Base-by-base conservation (phyloP, 1,140 invertebrate genomes). In the Macrobrachium nipponense region DNA sequence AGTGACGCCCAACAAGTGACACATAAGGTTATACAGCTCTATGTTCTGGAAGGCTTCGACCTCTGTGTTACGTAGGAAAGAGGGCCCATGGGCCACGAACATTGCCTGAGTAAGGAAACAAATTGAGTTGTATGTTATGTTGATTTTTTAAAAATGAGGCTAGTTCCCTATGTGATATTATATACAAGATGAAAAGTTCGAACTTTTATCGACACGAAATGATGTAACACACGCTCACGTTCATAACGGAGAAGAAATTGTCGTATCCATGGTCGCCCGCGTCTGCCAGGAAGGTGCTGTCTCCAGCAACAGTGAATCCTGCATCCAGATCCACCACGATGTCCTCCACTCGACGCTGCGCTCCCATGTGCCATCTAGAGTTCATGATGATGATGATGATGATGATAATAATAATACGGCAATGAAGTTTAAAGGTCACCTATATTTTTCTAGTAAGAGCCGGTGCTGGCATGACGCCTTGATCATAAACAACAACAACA, bases 21-120 rank as follows among this genome's bases (percentile, higher is more conserved):
- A 92, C 90, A 92, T 90, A 75, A 93, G 81, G 18, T 91, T 90
- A 88, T 92, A 93, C 11, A 92, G 88, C 87, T 93, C 91, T n/a
- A 92, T 90, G 86, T 89, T 91, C 62, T 91, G 78, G 86, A 92
- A 92, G 17, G 88, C 89, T 5, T 91, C 84, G 0, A 80, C 89
- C 17, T 83, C 79, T 62, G 68, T 88, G 51, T 89, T 89, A 36
- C 87, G 84, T 81, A 90, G 91, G 18, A 89, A 92, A 91, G 18
- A 90, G 86, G 82, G 92, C 91, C 20, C 92, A 88, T 89, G 89
- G 8, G 91, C 92, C 14, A 92, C 77, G 84, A 93, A 93, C 72
- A 92, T 89, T 20, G 92, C 91, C 82, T 89, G 27, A 11, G 23
- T 20, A 51, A 61, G 15, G 59, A 36, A 44, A n/a, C 18, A 62